Evolutionary conservation across 2,888 invertebrate genomes (phyloP).

Genomic region (Pocota personata): DNA sequence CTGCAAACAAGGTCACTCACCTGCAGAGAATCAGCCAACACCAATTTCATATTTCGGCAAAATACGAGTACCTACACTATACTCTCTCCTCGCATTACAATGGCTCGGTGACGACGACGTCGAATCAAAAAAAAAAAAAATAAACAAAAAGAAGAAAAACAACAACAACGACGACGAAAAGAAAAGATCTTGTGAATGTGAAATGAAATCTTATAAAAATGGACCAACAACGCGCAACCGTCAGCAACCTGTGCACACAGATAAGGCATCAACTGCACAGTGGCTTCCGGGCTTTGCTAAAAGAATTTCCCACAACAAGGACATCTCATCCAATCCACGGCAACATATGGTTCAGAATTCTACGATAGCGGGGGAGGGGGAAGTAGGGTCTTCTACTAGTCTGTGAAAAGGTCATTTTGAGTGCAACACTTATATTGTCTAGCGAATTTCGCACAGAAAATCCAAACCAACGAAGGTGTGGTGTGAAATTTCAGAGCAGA

Average conservation of each 20-base stretch:
- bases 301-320: neutral
- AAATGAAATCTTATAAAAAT: neutral
- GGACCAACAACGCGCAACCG: neutral
- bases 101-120: neutral
- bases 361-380: too few relatives aligned
- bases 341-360: slow-evolving; percentile 21
- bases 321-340: neutral
- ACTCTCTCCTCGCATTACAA: neutral
- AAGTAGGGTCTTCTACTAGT: too few relatives aligned
- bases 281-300: neutral
- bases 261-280: neutral
- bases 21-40: neutral
- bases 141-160: neutral
- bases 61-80: too few relatives aligned
- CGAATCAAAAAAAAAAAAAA: neutral
- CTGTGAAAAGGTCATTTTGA: neutral
- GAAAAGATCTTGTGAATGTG: neutral
- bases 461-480: neutral
- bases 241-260: slow-evolving; percentile 29
- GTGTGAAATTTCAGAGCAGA: neutral
- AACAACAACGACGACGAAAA: neutral
- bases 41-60: neutral
- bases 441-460: neutral
- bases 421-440: neutral
- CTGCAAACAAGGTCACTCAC: slow-evolving; percentile 33